phyloP scores from a whole-genome alignment of 2,797 vertebrate genomes.

The Chloroceryle inda region DNA sequence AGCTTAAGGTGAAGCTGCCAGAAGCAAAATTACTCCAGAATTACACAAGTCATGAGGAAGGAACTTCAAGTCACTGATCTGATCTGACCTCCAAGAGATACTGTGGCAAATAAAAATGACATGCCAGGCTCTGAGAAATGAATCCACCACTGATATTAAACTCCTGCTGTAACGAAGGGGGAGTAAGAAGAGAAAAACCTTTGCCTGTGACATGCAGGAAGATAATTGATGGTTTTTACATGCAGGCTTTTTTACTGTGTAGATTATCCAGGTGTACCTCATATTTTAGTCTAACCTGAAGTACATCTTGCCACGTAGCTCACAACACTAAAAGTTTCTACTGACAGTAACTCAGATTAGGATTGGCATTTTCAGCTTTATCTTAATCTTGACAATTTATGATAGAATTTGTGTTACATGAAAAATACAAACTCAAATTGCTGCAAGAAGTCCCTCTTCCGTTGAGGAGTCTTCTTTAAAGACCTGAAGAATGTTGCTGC shows the following conservation, averaged over 20 bases:
- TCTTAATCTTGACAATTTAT: background rate
- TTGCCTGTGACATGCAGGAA: background rate
- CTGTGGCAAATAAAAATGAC: background rate
- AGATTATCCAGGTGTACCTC: background rate
- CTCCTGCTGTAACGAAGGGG: background rate
- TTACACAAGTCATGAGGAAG: background rate
- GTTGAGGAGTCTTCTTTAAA: slow-evolving; percentile 54
- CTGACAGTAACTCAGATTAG: background rate
- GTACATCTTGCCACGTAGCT: background rate
- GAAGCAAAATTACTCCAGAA: background rate
- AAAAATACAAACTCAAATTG: slow-evolving; percentile 47
- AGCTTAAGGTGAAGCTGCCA: background rate
- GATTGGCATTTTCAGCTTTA: background rate
- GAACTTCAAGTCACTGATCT: background rate
- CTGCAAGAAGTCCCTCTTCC: slow-evolving; percentile 8
- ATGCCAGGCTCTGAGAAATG: background rate
- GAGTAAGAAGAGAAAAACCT: background rate
- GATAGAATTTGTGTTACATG: background rate
- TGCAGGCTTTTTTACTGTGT: background rate
- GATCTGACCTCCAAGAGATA: background rate
- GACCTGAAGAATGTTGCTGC: slow-evolving; percentile 42
- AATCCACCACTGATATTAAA: background rate
- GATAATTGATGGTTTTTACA: background rate
- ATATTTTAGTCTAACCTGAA: background rate
- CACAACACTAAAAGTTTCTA: background rate